Conservation (phyloP, 2,888 invertebrate genomes). For the Tinea pellionella region DNA sequence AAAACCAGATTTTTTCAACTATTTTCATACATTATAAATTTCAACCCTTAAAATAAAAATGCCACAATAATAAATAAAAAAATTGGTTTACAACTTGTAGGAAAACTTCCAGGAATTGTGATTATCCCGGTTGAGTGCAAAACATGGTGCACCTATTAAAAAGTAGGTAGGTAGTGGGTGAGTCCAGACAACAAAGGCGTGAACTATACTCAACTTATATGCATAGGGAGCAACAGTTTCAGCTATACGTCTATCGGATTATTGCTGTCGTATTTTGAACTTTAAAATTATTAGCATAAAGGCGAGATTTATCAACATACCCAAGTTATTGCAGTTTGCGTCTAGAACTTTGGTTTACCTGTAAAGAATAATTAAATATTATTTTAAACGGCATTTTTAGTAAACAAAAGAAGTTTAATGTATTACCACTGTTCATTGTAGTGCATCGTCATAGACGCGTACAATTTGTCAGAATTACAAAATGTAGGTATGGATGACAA, state of each 20-base stretch:
- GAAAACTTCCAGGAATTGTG: too few species aligned
- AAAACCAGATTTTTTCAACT: too few species aligned
- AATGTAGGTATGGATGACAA: too few species aligned
- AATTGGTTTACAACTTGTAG: too few species aligned
- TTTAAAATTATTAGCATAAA: neutral
- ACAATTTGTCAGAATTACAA: too few species aligned
- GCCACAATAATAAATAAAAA: too few species aligned
- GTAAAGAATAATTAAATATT: conserved; percentile 1
- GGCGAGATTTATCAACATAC: neutral
- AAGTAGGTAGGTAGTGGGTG: neutral
- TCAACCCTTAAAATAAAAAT: too few species aligned
- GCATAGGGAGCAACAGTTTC: neutral
- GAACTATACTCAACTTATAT: neutral
- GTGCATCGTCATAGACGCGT: too few species aligned
- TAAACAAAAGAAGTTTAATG: too few species aligned
- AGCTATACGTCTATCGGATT: neutral
- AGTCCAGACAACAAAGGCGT: conserved; percentile 1
- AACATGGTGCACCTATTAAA: neutral
- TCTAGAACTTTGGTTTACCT: neutral
- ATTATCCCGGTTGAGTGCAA: neutral
- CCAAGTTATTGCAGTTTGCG: neutral
- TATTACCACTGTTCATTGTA: too few species aligned
- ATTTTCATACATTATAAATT: too few species aligned
- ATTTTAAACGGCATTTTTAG: neutral
- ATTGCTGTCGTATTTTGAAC: neutral